phyloP scores from a whole-genome alignment of 1,140 invertebrate species.

The Procambarus clarkii region DNA sequence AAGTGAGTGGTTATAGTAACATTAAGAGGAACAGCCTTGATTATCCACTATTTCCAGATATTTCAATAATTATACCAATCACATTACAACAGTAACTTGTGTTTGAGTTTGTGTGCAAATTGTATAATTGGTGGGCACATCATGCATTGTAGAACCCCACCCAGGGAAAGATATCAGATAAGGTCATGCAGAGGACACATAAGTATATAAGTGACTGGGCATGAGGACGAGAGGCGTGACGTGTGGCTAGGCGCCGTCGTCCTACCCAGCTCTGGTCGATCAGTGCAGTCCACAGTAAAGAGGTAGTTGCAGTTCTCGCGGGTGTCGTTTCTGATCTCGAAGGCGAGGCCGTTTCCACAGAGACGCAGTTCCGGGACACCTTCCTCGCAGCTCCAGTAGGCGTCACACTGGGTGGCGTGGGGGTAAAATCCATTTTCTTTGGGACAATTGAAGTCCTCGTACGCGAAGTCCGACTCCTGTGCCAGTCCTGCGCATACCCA shows the following conservation, averaged over 20 bases:
- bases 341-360: conserved; percentile 95
- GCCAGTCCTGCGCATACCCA: conserved; percentile 44
- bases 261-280: conserved; percentile 79
- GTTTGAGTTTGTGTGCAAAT: conserved; percentile 1
- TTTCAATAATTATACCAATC: neutral
- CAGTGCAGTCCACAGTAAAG: conserved; percentile 95
- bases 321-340: conserved; percentile 89
- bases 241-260: neutral
- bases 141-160: neutral
- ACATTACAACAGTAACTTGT: neutral
- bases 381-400: conserved; percentile 96
- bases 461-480: conserved; percentile 37
- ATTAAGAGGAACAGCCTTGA: neutral
- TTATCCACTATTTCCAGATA: neutral
- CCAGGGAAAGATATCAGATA: neutral
- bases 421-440: conserved; percentile 95
- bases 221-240: neutral
- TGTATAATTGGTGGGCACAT: neutral
- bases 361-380: conserved; percentile 91
- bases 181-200: conserved; percentile 26
- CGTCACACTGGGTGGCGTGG: conserved; percentile 91
- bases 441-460: conserved; percentile 82
- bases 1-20: neutral
- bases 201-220: neutral
- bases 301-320: conserved; percentile 96